phyloP scores from a whole-genome alignment of 2,113 vertebrate genomes.

The Forbesichthys papilliferus region DNA sequence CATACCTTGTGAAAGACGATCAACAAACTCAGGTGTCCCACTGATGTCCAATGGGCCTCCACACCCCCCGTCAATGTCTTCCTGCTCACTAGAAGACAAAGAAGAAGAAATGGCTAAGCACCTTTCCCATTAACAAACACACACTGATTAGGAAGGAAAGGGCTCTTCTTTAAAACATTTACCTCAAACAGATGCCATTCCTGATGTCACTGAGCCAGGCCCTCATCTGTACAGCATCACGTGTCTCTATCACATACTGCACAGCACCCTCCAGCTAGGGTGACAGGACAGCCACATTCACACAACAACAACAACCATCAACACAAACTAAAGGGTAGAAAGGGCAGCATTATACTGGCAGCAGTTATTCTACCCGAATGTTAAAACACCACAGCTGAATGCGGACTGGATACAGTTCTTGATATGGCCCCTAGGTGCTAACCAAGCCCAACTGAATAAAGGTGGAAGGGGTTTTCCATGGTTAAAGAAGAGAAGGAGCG shows the following conservation, averaged over 20 bases:
- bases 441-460: too few relatives aligned
- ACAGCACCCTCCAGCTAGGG: slow-evolving; percentile 80
- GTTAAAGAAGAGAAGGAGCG: not conserved
- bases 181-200: slow-evolving; percentile 87
- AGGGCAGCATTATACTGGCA: too few relatives aligned
- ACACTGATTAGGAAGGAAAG: too few relatives aligned
- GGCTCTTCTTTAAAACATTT: not conserved
- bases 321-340: too few relatives aligned
- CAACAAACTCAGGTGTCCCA: slow-evolving; percentile 77
- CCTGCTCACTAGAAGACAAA: slow-evolving; percentile 72
- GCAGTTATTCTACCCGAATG: too few relatives aligned
- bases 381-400: too few relatives aligned
- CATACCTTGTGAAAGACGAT: slow-evolving; percentile 84
- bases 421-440: too few relatives aligned
- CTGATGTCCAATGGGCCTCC: slow-evolving; percentile 79
- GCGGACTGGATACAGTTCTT: too few relatives aligned
- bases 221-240: slow-evolving; percentile 86
- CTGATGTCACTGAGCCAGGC: slow-evolving; percentile 91
- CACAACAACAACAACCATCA: not conserved
- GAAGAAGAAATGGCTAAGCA: not conserved
- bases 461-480: not conserved
- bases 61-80: slow-evolving; percentile 76
- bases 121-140: too few relatives aligned
- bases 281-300: not conserved
- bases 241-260: slow-evolving; percentile 88